Base-by-base conservation (phyloP, 2,113 vertebrate genomes). In the Stigmatopora nigra region DNA sequence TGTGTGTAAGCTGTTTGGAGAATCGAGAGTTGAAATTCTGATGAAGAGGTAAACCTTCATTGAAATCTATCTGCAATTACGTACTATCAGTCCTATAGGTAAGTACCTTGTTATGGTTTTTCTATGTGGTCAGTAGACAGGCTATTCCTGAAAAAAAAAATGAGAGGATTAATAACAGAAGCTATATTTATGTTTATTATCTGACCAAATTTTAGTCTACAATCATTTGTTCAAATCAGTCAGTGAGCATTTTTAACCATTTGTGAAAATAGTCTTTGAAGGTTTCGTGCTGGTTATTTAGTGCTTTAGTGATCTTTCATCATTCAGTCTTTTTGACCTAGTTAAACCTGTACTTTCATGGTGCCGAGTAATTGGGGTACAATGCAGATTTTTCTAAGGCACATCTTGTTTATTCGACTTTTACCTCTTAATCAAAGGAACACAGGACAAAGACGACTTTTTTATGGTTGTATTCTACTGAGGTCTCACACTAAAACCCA, bases 361-460 rank as follows among this genome's bases (percentile, higher is more conserved):
- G 20, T 13, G 10, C 13, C 12, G 51, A 53, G 19, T 31, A 31
- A 22, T 8, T 56, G 22, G 71, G 61, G 17, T 25, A 72, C 47
- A 48, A 35, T 53, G 25, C 14, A 19, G n/a, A 64, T 61, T 74
- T 63, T 67, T 67, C 64, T 35, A 51, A 53, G 65, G 8, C 1
- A 14, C 25, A 61, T 38, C 25, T 12, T 69, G 64, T 74, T 70
- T 79, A 64, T 80, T 75, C 66, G 3, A 64, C 53, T 63, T 45
- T 57, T 14, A 66, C 15, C 55, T 41, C 64, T 52, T 44, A 69
- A 52, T 53, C 55, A 59, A 25, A 51, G 60, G 38, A 60, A 25
- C 15, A 46, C 22, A 64, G 13, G 11, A 62, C 16, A 4, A 62
- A 47, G 20, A 12, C 16, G 17, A 61, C 20, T 55, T 46, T 16